A percentile compares a stretch with the other conserved stretches of the same genome.
phyloP scores from a whole-genome alignment of 2,888 invertebrate species.

The Napeogenes inachia region DNA sequence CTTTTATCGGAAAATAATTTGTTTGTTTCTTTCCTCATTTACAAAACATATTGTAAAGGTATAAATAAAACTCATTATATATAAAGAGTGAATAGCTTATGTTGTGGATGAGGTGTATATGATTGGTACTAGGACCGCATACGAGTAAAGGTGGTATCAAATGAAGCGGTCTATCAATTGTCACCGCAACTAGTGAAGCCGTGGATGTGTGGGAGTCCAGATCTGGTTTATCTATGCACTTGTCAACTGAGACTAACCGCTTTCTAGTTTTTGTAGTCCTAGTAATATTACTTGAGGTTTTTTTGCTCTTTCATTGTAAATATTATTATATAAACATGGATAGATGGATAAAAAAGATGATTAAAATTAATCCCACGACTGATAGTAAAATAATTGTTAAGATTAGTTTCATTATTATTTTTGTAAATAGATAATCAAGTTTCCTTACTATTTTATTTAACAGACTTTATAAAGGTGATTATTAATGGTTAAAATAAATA shows the following conservation, averaged over 20 bases:
- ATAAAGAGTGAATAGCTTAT: not conserved
- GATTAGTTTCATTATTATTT: no score
- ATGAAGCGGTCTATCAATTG: conserved; percentile 67
- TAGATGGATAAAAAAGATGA: no score
- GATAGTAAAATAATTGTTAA: no score
- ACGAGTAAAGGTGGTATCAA: conserved; percentile 49
- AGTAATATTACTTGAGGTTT: conserved; percentile 9
- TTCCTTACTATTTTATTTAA: no score
- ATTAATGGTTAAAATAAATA: no score
- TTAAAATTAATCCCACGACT: no score
- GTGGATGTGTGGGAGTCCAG: conserved; percentile 65
- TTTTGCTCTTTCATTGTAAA: not conserved
- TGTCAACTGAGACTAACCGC: conserved; percentile 37
- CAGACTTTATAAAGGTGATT: no score
- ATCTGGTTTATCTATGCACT: conserved; percentile 58
- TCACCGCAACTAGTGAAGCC: conserved; percentile 65
- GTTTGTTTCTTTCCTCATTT: not conserved
- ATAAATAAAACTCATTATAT: not conserved
- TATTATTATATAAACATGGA: conserved; percentile 30
- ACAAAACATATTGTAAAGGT: not conserved
- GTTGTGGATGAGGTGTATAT: conserved; percentile 3
- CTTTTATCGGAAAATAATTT: not conserved
- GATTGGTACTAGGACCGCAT: conserved; percentile 33
- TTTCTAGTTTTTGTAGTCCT: conserved; percentile 49
- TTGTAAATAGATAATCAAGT: no score